These are phyloP conservation scores for Drosophila subpulchrella DNA, from an alignment of 1,140 invertebrate species.

Conservation along the genomic window DNA sequence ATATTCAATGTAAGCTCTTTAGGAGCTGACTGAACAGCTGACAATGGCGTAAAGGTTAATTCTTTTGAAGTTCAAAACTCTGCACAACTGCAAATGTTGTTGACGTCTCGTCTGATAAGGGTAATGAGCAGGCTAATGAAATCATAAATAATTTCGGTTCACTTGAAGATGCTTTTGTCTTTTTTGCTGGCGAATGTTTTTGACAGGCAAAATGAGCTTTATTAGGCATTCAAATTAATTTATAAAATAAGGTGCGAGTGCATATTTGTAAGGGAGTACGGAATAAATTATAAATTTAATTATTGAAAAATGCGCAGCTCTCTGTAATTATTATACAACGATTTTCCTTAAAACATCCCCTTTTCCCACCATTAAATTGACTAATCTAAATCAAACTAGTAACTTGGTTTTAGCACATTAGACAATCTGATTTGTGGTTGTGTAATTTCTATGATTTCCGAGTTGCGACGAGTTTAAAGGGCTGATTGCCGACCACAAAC, in stretches of 20 bases:
- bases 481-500: slow-evolving; percentile 1
- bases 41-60: slow-evolving; percentile 26
- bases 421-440: slow-evolving; percentile 25
- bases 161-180: slow-evolving; percentile 18
- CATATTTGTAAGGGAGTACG: background rate
- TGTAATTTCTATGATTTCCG: slow-evolving; percentile 36
- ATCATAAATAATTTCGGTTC: slow-evolving; percentile 37
- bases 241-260: background rate
- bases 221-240: slow-evolving; percentile 6
- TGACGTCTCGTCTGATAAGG: slow-evolving; percentile 36
- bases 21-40: slow-evolving; percentile 3
- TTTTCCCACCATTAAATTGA: slow-evolving; percentile 23
- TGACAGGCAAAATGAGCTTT: slow-evolving; percentile 14
- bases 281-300: background rate
- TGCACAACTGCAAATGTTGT: slow-evolving; percentile 1
- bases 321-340: background rate
- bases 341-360: background rate
- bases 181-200: slow-evolving; percentile 10
- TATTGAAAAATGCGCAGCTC: background rate
- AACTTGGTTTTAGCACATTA: background rate
- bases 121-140: slow-evolving; percentile 42
- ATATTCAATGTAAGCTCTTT: slow-evolving; percentile 23
- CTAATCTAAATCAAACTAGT: slow-evolving; percentile 18
- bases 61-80: slow-evolving; percentile 30
- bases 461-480: slow-evolving; percentile 21